These are phyloP conservation scores for Aleiodes alternator DNA, from an alignment of 2,888 invertebrate species.

Conservation along the genomic window DNA sequence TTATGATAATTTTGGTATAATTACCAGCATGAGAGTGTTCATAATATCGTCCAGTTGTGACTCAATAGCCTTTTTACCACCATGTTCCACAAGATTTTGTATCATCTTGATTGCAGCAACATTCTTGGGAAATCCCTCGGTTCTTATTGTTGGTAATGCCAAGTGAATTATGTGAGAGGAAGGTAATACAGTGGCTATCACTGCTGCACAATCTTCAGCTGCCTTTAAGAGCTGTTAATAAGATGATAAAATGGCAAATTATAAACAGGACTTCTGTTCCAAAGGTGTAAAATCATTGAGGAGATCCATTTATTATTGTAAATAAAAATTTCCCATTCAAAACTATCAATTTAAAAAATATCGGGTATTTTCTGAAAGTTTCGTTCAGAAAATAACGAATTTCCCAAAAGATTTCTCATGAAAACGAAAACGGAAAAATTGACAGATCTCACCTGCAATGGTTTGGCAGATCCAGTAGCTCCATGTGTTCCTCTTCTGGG, in stretches of 20 bases:
- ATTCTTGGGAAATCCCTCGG: constrained; percentile 90
- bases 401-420: no score
- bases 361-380: no score
- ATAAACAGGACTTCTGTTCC: constrained; percentile 17
- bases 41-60: constrained; percentile 87
- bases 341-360: no score
- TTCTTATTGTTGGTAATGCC: constrained; percentile 90
- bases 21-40: constrained; percentile 91
- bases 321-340: no score
- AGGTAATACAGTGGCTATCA: constrained; percentile 88
- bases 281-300: no score
- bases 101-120: constrained; percentile 95
- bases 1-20: no score
- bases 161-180: constrained; percentile 86
- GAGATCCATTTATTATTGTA: no score
- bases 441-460: constrained; percentile 3
- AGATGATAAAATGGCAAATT: constrained; percentile 26
- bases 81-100: constrained; percentile 88
- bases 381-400: no score
- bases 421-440: no score
- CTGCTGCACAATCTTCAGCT: constrained; percentile 89
- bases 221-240: constrained; percentile 83
- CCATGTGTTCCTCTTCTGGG: constrained; percentile 36
- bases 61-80: constrained; percentile 84
- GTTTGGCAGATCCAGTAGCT: constrained; percentile 32